Evolutionary conservation across 2,888 invertebrate species (phyloP), one percentile per base, ranked within the genome.

Genomic region (Pseudanteris insignis): DNA sequence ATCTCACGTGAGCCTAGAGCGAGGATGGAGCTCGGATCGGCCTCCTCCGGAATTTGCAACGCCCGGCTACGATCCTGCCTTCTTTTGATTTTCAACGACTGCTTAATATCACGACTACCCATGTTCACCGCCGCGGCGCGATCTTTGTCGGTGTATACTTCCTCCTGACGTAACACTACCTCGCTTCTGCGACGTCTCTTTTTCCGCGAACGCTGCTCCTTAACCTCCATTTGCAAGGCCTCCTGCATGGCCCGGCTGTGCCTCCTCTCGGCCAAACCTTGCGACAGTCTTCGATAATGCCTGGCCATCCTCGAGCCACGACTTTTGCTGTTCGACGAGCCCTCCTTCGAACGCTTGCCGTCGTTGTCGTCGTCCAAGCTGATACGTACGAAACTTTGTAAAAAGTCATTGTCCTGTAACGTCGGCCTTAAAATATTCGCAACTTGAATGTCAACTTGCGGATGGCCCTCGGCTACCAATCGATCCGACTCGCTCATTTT

Each of bases 141-240:
- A 76, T 94, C 94, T 73, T 94, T 94, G 76, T 94, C 94, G 11
- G 93, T 94, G 72, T 93, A 94, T 12, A 91, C 81, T 73, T 94
- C 94, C 67, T 92, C 92, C 55, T 81, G 74, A 0, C 75, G 68
- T 14, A 67, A 66, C 5, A 57, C 66, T 1, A 70, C 70, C 53
- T 71, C 70, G 41, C 69, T 75, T 38, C 71, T 67, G 6, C 73
- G 43, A 59, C 66, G 63, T 75, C 80, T 63, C 69, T 81, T 70
- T 67, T 74, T 67, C 72, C 70, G 74, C 58, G 77, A 75, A 43
- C 75, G 79, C 21, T 72, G 71, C 10, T 72, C 66, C 26, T 70
- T 74, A 50, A 75, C 65, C 54, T 77, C 76, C 44, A 71, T 69
- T 36, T 76, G 72, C 3, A 74, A 40, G 11, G 69, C 63, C 28